Percentiles rank a stretch among this genome's conserved stretches.
Conservation (phyloP, 2,888 invertebrate genomes). For the Microdon myrmicae region DNA sequence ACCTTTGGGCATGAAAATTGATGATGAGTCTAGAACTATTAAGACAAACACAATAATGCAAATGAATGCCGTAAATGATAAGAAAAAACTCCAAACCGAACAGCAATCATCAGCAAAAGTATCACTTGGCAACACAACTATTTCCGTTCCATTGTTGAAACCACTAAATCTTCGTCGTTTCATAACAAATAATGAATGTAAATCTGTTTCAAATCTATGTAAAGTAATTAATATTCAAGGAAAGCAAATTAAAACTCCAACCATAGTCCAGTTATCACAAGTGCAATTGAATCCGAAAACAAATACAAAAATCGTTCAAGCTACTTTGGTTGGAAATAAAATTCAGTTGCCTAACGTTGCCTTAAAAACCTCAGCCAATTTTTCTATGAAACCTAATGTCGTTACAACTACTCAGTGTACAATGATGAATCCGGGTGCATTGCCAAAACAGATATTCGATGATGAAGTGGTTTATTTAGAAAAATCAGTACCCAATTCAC, state of each 20-base stretch:
- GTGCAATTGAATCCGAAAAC: conserved; percentile 63
- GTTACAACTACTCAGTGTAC: conserved; percentile 71
- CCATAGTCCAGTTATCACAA: conserved; percentile 64
- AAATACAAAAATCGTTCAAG: conserved; percentile 67
- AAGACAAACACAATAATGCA: conserved; percentile 2
- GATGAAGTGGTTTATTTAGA: conserved; percentile 66
- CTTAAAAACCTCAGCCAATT: conserved; percentile 53
- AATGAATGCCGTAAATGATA: background rate
- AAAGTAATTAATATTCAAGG: conserved; percentile 53
- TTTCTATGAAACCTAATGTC: conserved; percentile 55
- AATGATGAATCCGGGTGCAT: conserved; percentile 69
- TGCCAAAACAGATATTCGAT: conserved; percentile 76
- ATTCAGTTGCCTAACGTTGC: conserved; percentile 57
- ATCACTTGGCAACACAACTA: conserved; percentile 66
- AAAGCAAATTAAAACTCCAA: conserved; percentile 61
- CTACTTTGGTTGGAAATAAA: conserved; percentile 64
- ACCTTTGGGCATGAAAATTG: background rate
- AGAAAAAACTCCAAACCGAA: conserved; percentile 64
- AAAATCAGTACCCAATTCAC: conserved; percentile 2
- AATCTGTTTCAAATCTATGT: conserved; percentile 30
- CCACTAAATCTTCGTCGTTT: conserved; percentile 59
- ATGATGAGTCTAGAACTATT: conserved; percentile 5
- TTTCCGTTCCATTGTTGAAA: conserved; percentile 66
- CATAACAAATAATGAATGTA: conserved; percentile 44
- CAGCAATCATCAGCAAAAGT: conserved; percentile 71